Conservation (phyloP, 2,797 vertebrate genomes). For the Coracias cyanogaster region DNA sequence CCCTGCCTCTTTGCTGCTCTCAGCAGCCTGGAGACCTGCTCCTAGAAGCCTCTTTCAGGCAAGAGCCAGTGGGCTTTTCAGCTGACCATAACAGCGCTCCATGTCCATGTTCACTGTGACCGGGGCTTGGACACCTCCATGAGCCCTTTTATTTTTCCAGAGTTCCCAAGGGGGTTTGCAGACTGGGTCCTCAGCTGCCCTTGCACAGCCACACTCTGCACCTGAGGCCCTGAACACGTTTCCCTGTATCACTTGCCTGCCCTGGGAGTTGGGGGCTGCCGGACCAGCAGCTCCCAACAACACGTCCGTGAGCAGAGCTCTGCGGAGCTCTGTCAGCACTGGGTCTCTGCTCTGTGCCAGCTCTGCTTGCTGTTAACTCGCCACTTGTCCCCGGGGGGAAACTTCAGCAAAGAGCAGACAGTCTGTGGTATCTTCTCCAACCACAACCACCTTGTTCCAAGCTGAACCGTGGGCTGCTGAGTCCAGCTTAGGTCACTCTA, state of each 20-base stretch:
- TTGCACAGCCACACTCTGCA: background rate
- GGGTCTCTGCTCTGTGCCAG: background rate
- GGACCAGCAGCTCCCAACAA: background rate
- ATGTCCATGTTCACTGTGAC: background rate
- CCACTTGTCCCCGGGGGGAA: background rate
- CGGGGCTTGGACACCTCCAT: background rate
- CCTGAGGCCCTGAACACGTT: background rate
- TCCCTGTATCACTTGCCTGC: accelerated
- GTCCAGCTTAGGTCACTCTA: background rate
- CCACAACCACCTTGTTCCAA: background rate
- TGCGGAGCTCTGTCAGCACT: accelerated
- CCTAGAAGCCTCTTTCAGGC: background rate
- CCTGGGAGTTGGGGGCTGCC: background rate
- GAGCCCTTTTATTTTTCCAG: background rate
- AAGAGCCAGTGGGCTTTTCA: background rate
- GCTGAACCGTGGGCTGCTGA: background rate
- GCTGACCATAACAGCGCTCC: background rate
- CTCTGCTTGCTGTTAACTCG: background rate
- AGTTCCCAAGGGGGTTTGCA: background rate
- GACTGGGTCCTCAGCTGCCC: background rate
- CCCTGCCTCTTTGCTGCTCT: background rate
- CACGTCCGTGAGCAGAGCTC: background rate
- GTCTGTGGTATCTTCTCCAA: background rate
- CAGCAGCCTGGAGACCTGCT: background rate
- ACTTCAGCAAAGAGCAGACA: background rate